phyloP scores from a whole-genome alignment of 2,888 invertebrate species.

The Carabus problematicus region DNA sequence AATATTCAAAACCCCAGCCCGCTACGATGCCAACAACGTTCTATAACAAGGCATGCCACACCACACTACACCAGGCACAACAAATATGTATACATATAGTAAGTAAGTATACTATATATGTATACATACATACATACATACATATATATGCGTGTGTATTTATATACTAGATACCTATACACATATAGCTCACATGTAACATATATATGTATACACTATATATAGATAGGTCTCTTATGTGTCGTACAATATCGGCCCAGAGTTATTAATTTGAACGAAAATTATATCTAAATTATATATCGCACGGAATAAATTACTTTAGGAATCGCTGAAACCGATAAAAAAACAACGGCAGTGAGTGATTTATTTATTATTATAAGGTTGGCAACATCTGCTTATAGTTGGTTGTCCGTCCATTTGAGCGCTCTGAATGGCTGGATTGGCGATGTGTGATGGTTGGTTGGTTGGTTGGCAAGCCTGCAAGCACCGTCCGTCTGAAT shows the following conservation, averaged over 20 bases:
- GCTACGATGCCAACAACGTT: constrained; percentile 49
- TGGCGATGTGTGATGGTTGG: neutral
- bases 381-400: constrained; percentile 27
- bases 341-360: constrained; percentile 24
- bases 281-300: constrained; percentile 43
- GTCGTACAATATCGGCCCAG: constrained; percentile 32
- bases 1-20: constrained; percentile 57
- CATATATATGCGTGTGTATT: no score
- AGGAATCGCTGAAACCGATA: constrained; percentile 30
- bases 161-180: neutral
- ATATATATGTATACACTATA: neutral
- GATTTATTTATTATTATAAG: constrained; percentile 41
- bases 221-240: constrained; percentile 5
- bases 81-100: no score
- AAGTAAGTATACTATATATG: no score
- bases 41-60: constrained; percentile 6
- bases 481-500: neutral
- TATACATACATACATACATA: no score
- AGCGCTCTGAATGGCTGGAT: no score
- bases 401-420: neutral
- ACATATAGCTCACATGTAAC: neutral
- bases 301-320: constrained; percentile 39
- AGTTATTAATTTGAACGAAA: constrained; percentile 39
- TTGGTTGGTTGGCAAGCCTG: neutral
- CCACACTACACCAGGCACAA: constrained; percentile 5